Evolutionary conservation across 2,113 vertebrate species (phyloP), one percentile per base, ranked within the genome.

Genomic region (Melanotaenia duboulayi): DNA sequence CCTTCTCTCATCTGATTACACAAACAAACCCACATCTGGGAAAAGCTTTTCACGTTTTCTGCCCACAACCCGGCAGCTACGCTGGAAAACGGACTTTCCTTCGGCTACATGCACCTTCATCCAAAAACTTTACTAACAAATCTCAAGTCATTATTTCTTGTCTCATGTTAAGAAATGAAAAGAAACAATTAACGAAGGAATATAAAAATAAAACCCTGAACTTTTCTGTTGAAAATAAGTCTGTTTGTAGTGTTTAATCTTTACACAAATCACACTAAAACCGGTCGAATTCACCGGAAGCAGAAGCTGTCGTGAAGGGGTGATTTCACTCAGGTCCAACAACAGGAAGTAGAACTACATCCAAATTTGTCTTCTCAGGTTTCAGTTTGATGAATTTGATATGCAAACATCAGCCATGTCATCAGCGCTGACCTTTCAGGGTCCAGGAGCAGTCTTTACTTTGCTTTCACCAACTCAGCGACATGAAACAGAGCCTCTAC

Each of bases 1-100:
- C 89, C 88, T 84, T 81, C 88, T 87, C 71, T 87, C 86, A 87
- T 92, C 76, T 42, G 55, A 88, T 90, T 92, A 83, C 87, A 82
- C 84, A 78, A 93, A 92, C 76, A 90, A 85, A 82, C 56, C 75
- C 66, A 51, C 54, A 62, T 72, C 85, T 69, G 60, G 56, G 72
- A 62, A 88, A 80, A 71, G 66, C 63, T 64, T 60, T 71, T 66
- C 37, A 37, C 20, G 3, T 3, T 64, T 61, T 74, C 40, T 48
- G 52, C 66, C 58, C 56, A 46, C 42, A 64, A 20, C 22, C 7
- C n/a, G 40, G 52, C 0, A 4, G 67, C 68, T 76, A 35, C 19
- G 57, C 66, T 0, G 71, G 44, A 78, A 69, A 60, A 74, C 2
- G 42, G 19, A 7, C 61, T 68, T 56, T 22, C 6, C 55, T 46